phyloP scores from a whole-genome alignment of 2,888 invertebrate species.

The Parnassius orleans region DNA sequence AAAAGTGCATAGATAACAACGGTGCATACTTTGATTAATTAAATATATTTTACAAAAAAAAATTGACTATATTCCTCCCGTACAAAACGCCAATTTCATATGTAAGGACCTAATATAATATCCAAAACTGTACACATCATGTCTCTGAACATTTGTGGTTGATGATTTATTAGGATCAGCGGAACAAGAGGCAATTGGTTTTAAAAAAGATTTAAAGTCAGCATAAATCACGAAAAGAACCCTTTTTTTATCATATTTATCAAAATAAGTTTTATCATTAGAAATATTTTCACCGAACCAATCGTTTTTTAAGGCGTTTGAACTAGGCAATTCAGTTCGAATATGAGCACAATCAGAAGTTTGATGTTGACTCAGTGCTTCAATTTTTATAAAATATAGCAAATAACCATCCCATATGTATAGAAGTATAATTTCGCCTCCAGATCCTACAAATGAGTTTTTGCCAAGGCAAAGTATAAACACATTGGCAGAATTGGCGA shows the following conservation, averaged over 20 bases:
- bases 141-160: constrained; percentile 32
- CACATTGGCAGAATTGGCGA: no score
- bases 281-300: constrained; percentile 26
- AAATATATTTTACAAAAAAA: no score
- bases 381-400: constrained; percentile 22
- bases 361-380: constrained; percentile 28
- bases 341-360: constrained; percentile 30
- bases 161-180: constrained; percentile 32
- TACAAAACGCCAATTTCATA: no score
- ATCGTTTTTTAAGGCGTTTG: constrained; percentile 26
- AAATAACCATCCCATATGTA: constrained; percentile 31
- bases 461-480: no score
- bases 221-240: constrained; percentile 33
- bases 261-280: constrained; percentile 23
- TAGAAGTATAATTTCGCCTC: no score
- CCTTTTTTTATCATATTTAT: neutral
- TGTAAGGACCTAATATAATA: constrained; percentile 20
- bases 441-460: no score
- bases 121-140: constrained; percentile 20
- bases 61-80: no score
- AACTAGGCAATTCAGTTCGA: constrained; percentile 28
- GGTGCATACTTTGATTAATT: no score
- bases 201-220: neutral
- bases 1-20: no score
- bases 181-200: constrained; percentile 13